Evolutionary conservation across 1,140 invertebrate species (phyloP).

Genomic region (Neotoxoptera formosana): DNA sequence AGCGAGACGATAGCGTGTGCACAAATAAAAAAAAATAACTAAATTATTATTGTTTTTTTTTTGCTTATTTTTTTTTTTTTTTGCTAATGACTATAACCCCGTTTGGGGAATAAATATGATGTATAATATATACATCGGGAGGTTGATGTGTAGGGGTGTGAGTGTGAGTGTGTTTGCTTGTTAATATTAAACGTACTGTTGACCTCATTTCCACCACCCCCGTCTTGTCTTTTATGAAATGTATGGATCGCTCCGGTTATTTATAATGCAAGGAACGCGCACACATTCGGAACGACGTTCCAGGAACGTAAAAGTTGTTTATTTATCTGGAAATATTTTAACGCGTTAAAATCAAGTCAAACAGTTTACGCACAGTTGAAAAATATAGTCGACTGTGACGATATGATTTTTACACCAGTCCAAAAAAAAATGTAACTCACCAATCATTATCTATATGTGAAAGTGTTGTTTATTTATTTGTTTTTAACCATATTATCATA

Average conservation of each 20-base stretch:
- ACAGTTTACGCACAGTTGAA: neutral
- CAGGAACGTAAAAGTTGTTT: neutral
- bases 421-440: neutral
- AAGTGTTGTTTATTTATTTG: neutral
- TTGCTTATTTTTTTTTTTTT: neutral
- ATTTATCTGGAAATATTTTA: neutral
- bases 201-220: neutral
- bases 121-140: neutral
- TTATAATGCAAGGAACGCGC: neutral
- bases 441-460: neutral
- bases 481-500: neutral
- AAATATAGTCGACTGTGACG: neutral
- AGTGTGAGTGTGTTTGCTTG: neutral
- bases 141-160: neutral
- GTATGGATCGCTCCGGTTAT: neutral
- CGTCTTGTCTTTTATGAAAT: neutral
- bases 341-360: neutral
- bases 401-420: neutral
- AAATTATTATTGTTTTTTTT: constrained; percentile 33
- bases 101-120: neutral
- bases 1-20: neutral
- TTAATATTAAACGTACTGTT: constrained; percentile 11
- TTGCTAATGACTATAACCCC: neutral
- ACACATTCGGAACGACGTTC: neutral
- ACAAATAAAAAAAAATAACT: constrained; percentile 12